Base-by-base conservation (phyloP, 1,140 invertebrate species). In the Diuraphis noxia region DNA sequence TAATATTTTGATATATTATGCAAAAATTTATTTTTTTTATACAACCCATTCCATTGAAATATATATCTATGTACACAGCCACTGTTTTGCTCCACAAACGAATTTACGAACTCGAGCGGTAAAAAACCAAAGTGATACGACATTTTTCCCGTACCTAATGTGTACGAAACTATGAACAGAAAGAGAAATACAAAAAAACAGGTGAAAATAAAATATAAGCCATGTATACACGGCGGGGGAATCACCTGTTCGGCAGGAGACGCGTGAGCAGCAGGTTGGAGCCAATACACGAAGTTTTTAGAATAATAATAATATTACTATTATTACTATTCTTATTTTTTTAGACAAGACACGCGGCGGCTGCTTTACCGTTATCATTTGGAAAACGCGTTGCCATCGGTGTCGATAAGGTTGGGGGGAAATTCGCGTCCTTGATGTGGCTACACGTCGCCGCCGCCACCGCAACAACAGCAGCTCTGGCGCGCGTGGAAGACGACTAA, bases 371-470 rank as follows among this genome's bases (percentile, higher is more conserved):
- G 86, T 88, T 88, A 88, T 86, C 85, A 43, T 46, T 46, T 7
- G 52, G 85, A 86, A 52, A 86, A 86, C 46, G 56, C 56, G 56
- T 72, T 72, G 56, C 56, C 56, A n/a, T 13, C 30, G 43, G n/a
- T 38, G 21, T 9, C 40, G 82, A 30, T 2, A n/a, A n/a, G n/a
- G n/a, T n/a, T n/a, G n/a, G 52, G 86, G 86, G 85, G 56, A 88
- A 88, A 88, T 88, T 88, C 25, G 86, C 49, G 86, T 88, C 86
- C 86, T 88, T 56, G 86, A 88, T 88, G 86, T 88, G 86, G 86
- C 86, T 34, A 63, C 86, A 88, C 86, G 52, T 63, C 86, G 86
- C 36, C 85, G 85, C 23, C 40, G 36, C n/a, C n/a, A 34, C 30
- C 81, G 81, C 30, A 36, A 81, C 38, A n/a, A 41, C 81, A 13